Conservation (phyloP, 2,888 invertebrate species). For the Ecdyonurus torrentis region DNA sequence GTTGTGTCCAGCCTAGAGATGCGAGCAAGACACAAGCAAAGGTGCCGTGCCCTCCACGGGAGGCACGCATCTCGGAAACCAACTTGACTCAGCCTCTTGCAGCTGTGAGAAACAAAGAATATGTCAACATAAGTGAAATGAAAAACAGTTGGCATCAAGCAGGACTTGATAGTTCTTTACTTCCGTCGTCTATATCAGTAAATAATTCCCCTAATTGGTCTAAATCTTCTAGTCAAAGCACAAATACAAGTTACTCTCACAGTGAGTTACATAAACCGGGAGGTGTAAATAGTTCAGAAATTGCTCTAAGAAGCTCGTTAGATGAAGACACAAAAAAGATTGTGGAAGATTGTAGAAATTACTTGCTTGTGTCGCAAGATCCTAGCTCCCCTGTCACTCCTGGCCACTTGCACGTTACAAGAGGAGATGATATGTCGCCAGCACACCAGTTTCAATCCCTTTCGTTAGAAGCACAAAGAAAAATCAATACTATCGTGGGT, state of each 20-base stretch:
- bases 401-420: not conserved
- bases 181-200: not conserved
- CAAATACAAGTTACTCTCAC: not conserved
- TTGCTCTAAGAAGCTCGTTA: constrained; percentile 14
- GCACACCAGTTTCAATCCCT: constrained; percentile 8
- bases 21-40: too few relatives aligned
- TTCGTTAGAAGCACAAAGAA: constrained; percentile 13
- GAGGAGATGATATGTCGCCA: not conserved
- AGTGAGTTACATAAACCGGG: not conserved
- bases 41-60: not conserved
- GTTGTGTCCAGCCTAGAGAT: not conserved
- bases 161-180: not conserved
- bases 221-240: not conserved
- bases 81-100: not conserved
- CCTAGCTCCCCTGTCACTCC: not conserved
- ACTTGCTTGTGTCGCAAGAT: constrained; percentile 8
- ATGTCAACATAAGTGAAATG: not conserved
- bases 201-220: not conserved
- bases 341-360: constrained; percentile 14
- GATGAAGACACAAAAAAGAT: constrained; percentile 13
- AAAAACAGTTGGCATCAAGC: not conserved
- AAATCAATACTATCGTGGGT: constrained; percentile 16
- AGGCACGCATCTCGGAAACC: not conserved
- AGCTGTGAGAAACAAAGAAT: not conserved
- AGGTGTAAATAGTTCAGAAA: constrained; percentile 2